Base-by-base conservation (phyloP, 2,113 vertebrate genomes). In the Callithrix jacchus region DNA sequence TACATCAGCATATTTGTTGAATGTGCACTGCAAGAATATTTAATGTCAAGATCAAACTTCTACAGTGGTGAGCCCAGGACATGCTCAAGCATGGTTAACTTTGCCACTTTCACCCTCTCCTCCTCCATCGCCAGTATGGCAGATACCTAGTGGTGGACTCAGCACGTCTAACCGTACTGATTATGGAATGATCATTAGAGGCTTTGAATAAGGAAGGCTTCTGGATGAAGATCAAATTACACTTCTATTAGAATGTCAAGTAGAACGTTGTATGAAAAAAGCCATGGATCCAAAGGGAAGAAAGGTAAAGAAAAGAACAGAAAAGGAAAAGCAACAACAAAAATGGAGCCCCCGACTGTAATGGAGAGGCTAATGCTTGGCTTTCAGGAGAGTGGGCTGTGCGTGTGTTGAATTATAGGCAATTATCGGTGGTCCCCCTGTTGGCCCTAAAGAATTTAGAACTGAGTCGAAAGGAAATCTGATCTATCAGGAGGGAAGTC, bases 391-490 rank as follows among this genome's bases (percentile, higher is more conserved):
- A 90, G 90, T 18, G 76, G 91, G 91, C 86, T 2, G 0, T 87
- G 97, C 97, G 97, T 96, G 97, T 97, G 74, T 95, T 98, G 97
- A 97, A 96, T 98, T 98, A 97, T 97, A 97, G 97, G 82, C 97
- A 98, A 98, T 98, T 98, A 98, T 86, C 1, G 0, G 96, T 1
- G 93, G 97, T 70, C 98, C 97, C 98, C 95, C 97, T 93, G 54
- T 82, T 96, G 97, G 96, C 94, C 87, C 83, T 81, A 23, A 98
- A 98, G 96, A 98, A 98, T 94, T 85, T 42, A 96, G 95, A 97
- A 93, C 71, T 68, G 13, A 1, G 0, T 98, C 90, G 93, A 94
- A 85, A 77, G 85, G 98, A 98, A 98, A 99, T 58, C 32, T 47
- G 97, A 98, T 98, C 97, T 56, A 18, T 3, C 10, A 49, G 71